Conservation (phyloP, 2,797 vertebrate species). For the Galago senegalensis region DNA sequence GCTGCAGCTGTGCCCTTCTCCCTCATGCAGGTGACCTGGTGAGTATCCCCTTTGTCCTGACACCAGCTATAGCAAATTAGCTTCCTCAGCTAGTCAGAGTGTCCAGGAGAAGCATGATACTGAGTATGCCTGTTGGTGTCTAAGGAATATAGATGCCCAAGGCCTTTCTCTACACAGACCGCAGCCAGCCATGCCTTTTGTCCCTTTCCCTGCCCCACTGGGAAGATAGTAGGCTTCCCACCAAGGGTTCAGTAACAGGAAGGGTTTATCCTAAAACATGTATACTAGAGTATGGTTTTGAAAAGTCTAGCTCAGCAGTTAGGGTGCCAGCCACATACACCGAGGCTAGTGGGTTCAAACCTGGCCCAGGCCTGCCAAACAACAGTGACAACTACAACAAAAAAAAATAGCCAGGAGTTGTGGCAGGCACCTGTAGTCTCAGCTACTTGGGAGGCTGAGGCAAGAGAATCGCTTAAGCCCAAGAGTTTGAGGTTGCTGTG, state of each 20-base stretch:
- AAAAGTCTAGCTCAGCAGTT: background rate
- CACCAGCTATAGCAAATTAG: background rate
- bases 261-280: background rate
- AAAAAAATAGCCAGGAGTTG: too few species aligned
- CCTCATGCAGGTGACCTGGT: constrained; percentile 98
- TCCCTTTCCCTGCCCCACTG: background rate
- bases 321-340: too few species aligned
- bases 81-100: background rate
- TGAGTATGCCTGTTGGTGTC: fast-evolving
- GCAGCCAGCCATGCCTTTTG: background rate
- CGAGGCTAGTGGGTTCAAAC: too few species aligned
- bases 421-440: too few species aligned
- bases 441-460: too few species aligned
- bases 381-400: too few species aligned
- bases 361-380: too few species aligned
- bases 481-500: too few species aligned
- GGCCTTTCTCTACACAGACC: background rate
- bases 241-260: background rate
- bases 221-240: background rate
- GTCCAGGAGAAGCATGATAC: fast-evolving
- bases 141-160: fast-evolving
- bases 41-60: constrained; percentile 82
- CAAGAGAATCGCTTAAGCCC: too few species aligned
- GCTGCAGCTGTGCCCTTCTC: constrained; percentile 98
- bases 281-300: background rate